These are phyloP conservation scores for Heliconius eleuchia DNA, from an alignment of 1,140 invertebrate species.

Conservation along the genomic window DNA sequence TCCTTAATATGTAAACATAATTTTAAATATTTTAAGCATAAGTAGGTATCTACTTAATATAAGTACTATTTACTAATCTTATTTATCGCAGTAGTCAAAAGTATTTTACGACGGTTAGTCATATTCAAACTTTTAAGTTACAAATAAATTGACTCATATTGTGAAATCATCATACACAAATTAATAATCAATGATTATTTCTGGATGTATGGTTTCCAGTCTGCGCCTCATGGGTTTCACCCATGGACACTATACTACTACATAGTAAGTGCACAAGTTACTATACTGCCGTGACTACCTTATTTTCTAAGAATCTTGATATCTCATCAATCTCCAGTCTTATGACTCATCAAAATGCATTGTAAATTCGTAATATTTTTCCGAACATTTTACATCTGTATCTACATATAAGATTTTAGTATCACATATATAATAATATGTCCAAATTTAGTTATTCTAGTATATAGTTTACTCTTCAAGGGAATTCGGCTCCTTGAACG, in stretches of 20 bases:
- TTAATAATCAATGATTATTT: constrained; percentile 46
- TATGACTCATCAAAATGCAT: constrained; percentile 11
- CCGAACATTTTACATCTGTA: neutral
- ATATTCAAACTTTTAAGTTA: constrained; percentile 20
- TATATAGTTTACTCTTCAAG: neutral
- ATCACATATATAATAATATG: neutral
- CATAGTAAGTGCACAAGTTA: neutral
- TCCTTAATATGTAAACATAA: too few relatives aligned
- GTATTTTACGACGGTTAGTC: constrained; percentile 35
- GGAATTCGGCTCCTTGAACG: neutral
- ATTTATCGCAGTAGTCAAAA: neutral
- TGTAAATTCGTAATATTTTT: neutral
- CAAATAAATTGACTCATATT: constrained; percentile 59
- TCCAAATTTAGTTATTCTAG: neutral
- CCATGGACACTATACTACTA: constrained; percentile 12
- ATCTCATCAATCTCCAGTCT: constrained; percentile 11
- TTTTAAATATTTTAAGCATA: too few relatives aligned
- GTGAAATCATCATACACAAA: constrained; percentile 58
- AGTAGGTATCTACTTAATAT: too few relatives aligned
- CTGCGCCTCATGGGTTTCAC: constrained; percentile 15
- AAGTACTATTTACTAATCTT: too few relatives aligned
- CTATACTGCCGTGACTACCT: constrained; percentile 9
- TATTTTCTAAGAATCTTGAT: constrained; percentile 25
- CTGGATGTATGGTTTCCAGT: constrained; percentile 38
- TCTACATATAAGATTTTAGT: neutral